These are phyloP conservation scores for Crotalus helleri DNA, from an alignment of 2,113 vertebrate species.

Conservation along the genomic window DNA sequence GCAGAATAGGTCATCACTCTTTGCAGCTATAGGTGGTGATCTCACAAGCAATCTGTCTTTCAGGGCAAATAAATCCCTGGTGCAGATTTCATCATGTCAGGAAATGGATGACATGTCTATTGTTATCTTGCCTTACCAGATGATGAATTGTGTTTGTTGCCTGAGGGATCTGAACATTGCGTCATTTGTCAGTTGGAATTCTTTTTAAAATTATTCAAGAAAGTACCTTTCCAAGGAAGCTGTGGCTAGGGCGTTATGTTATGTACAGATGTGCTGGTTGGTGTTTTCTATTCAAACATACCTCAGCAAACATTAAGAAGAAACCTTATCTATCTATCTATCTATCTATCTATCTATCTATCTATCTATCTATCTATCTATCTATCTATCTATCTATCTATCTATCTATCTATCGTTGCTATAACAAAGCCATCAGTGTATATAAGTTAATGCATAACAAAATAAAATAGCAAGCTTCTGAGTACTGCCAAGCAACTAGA, in stretches of 20 bases:
- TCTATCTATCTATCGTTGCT: not conserved
- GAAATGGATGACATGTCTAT: not conserved
- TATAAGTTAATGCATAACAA: not conserved
- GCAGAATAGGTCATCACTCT: not conserved
- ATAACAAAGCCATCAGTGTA: not conserved
- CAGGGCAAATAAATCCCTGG: not conserved
- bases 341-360: no score
- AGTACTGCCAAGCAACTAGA: not conserved
- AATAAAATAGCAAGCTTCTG: not conserved
- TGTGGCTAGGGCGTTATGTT: not conserved
- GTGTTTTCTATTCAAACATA: not conserved
- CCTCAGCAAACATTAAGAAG: not conserved
- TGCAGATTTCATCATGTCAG: not conserved
- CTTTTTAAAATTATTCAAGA: not conserved
- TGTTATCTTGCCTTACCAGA: not conserved
- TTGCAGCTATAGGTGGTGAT: not conserved
- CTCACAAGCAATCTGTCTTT: not conserved
- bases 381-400: no score
- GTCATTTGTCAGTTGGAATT: not conserved
- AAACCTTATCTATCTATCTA: not conserved
- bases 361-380: no score
- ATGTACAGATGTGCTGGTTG: not conserved
- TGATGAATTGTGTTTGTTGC: accelerated
- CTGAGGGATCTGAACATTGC: not conserved
- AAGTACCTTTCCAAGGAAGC: not conserved